Conservation (phyloP, 1,140 invertebrate species). For the Aphaenogaster ashmeadi region DNA sequence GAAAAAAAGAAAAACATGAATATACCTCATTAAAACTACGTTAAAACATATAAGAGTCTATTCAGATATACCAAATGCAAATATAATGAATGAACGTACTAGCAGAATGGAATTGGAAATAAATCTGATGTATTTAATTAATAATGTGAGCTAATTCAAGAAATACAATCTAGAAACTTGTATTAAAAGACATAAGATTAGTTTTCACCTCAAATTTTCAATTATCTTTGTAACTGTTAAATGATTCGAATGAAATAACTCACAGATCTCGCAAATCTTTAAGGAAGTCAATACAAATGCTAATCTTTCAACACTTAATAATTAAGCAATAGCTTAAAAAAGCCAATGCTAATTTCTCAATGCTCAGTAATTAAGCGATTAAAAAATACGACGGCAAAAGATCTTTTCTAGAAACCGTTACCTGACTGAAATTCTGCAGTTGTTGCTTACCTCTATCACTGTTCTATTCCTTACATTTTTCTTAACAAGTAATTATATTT, state of each 20-base stretch:
- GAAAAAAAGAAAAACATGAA: conserved; percentile 16
- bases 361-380: not conserved
- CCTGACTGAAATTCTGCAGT: conserved; percentile 8
- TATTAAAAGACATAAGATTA: not conserved
- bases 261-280: not conserved
- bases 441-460: not conserved
- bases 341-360: not conserved
- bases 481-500: conserved; percentile 5
- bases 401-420: not conserved
- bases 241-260: not conserved
- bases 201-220: not conserved
- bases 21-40: not conserved
- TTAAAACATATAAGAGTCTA: not conserved
- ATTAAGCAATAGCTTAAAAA: conserved; percentile 5
- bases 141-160: not conserved
- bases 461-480: not conserved
- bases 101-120: not conserved
- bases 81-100: not conserved
- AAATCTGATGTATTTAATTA: not conserved
- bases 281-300: not conserved
- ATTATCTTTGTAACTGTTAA: not conserved
- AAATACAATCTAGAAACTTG: not conserved
- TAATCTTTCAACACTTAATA: not conserved
- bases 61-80: not conserved
- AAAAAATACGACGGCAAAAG: not conserved